These are phyloP conservation scores for Melitaea cinxia DNA, from an alignment of 1,140 invertebrate species.

Conservation along the genomic window DNA sequence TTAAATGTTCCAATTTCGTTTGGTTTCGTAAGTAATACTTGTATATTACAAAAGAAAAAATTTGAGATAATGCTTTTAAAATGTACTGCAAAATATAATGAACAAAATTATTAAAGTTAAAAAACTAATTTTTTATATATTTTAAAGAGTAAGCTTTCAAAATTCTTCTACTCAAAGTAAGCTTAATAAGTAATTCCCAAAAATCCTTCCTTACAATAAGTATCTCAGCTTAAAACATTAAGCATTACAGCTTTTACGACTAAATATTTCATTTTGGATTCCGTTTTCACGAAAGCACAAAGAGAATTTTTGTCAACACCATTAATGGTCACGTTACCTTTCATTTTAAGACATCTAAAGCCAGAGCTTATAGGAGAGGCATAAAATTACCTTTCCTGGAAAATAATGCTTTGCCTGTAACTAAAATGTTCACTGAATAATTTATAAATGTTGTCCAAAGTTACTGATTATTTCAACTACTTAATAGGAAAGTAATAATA, in stretches of 20 bases:
- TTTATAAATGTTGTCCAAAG: too few relatives aligned
- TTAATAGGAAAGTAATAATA: too few relatives aligned
- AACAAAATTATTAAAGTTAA: background rate
- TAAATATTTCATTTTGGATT: slow-evolving; percentile 31
- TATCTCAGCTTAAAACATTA: slow-evolving; percentile 28
- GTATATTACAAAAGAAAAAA: too few relatives aligned
- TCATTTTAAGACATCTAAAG: slow-evolving; percentile 22
- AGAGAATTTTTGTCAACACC: slow-evolving; percentile 33
- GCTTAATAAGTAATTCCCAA: slow-evolving; percentile 12
- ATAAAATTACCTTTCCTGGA: slow-evolving; percentile 1
- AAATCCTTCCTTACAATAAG: slow-evolving; percentile 7
- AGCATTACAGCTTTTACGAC: slow-evolving; percentile 21
- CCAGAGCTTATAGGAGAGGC: slow-evolving; percentile 5
- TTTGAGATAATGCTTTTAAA: too few relatives aligned
- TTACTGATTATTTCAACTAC: too few relatives aligned
- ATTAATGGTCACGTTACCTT: slow-evolving; percentile 33
- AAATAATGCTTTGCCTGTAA: background rate
- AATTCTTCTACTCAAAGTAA: background rate
- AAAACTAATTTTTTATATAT: background rate
- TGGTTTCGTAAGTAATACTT: too few relatives aligned
- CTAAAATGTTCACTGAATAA: too few relatives aligned
- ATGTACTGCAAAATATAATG: too few relatives aligned
- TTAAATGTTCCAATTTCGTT: too few relatives aligned
- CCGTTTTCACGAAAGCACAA: slow-evolving; percentile 32
- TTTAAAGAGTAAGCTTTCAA: background rate